Base-by-base conservation (phyloP, 53 echinoderm and acorn worm genomes). In the Glandiceps talaboti region DNA sequence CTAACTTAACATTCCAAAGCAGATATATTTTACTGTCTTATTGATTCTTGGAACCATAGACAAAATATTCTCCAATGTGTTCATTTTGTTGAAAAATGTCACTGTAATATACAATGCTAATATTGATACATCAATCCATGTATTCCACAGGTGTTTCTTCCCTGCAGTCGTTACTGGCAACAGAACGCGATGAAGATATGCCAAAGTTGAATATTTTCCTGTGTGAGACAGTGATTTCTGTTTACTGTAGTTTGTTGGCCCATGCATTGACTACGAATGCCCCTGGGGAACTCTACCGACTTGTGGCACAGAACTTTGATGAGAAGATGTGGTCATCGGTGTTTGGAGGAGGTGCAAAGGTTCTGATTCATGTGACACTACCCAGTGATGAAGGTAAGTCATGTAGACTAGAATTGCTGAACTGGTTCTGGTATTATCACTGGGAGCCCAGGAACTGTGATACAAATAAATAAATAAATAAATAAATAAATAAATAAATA, bases 331-430 rank as follows among this genome's bases (percentile, higher is more conserved):
- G 99, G 99, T 88, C 99, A 1, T 89, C 99, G 0, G 93, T 99
- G 26, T 99, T 99, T 86, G 99, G 99, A 14, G 99, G 99, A 32
- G 99, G 99, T 10, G 93, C 93, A n/a, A 99, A 91, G 80, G 86
- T 94, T 30, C 75, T 25, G 25, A 78, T 32, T 25, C 79, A 78
- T 45, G 64, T 45, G 6, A 12, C 64, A 12, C 6, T 45, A 20
- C 64, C 64, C 6, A 45, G 6, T 12, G 64, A 45, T 45, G 64
- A 45, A 45, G 20, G 64, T 45, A n/a, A n/a, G n/a, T n/a, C n/a
- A n/a, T n/a, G n/a, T n/a, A n/a, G n/a, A n/a, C n/a, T n/a, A n/a
- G n/a, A n/a, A n/a, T n/a, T n/a, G n/a, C n/a, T n/a, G n/a, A n/a
- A n/a, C n/a, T n/a, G n/a, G n/a, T n/a, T n/a, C n/a, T n/a, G n/a